phyloP scores from a whole-genome alignment of 2,888 invertebrate genomes.

The Colostygia pectinataria region DNA sequence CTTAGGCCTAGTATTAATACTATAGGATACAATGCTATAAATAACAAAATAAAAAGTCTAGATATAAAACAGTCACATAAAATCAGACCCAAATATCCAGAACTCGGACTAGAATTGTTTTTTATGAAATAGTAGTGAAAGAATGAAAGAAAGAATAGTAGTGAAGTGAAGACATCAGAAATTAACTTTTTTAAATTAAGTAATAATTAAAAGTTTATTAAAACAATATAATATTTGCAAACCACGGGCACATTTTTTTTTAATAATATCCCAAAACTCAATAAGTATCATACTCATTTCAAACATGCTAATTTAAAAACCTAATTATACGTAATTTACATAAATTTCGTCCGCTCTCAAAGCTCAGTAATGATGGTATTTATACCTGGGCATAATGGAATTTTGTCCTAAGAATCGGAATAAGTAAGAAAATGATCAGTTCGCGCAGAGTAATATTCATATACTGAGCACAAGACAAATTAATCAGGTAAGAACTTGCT shows the following conservation, averaged over 20 bases:
- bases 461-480: background rate
- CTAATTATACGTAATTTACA: conserved; percentile 50
- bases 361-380: conserved; percentile 47
- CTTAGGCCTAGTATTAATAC: too few relatives aligned
- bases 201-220: too few relatives aligned
- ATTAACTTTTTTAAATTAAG: too few relatives aligned
- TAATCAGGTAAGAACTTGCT: background rate
- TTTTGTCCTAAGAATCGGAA: conserved; percentile 41
- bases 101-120: too few relatives aligned
- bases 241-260: background rate
- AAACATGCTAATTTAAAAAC: conserved; percentile 25
- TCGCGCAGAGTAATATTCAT: conserved; percentile 25
- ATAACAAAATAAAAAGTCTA: too few relatives aligned
- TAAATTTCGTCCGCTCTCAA: conserved; percentile 41
- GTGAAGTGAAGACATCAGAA: too few relatives aligned
- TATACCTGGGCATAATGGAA: conserved; percentile 42
- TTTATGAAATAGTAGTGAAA: too few relatives aligned
- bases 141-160: too few relatives aligned
- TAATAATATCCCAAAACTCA: conserved; percentile 14
- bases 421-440: conserved; percentile 53
- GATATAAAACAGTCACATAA: too few relatives aligned
- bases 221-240: conserved; percentile 1
- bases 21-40: too few relatives aligned
- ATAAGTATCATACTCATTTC: conserved; percentile 13
- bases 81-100: too few relatives aligned